Percentiles rank a stretch among this genome's conserved stretches.
phyloP scores from a whole-genome alignment of 2,888 invertebrate genomes.

The Petrolisthes cinctipes region DNA sequence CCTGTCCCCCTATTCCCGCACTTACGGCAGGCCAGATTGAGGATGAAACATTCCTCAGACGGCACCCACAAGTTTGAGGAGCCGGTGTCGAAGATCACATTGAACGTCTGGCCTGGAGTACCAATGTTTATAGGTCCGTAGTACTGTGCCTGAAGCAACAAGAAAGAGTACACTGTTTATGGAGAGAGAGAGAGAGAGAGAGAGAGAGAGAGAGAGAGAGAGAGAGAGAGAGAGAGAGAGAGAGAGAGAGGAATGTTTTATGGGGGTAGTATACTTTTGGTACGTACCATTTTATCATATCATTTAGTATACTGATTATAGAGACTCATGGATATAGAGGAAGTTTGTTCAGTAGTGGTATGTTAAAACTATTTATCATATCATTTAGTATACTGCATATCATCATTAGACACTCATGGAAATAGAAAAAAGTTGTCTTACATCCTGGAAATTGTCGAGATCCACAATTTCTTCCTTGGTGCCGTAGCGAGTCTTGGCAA shows the following conservation, averaged over 20 bases:
- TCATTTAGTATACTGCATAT: no score
- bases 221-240: slow-evolving; percentile 4
- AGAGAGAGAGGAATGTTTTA: not conserved
- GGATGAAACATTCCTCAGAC: slow-evolving; percentile 72
- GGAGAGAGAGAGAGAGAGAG: slow-evolving; percentile 5
- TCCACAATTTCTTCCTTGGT: not conserved
- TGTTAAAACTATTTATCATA: no score
- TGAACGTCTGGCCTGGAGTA: slow-evolving; percentile 72
- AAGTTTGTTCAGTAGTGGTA: no score
- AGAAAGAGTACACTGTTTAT: not conserved
- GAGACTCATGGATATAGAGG: no score
- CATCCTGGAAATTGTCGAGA: slow-evolving; percentile 33
- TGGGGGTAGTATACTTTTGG: not conserved
- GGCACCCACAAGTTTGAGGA: slow-evolving; percentile 75
- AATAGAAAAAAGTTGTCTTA: not conserved
- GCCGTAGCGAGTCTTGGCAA: slow-evolving; percentile 11
- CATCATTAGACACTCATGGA: no score
- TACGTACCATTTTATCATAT: no score
- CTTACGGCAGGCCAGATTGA: slow-evolving; percentile 72
- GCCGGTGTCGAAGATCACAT: slow-evolving; percentile 74
- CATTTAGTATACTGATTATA: no score
- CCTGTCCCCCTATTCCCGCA: not conserved
- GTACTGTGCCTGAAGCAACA: slow-evolving; percentile 71
- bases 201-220: not conserved
- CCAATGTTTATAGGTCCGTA: slow-evolving; percentile 73